Conservation (phyloP, 2,888 invertebrate genomes). For the Nematopogon swammerdamellus region DNA sequence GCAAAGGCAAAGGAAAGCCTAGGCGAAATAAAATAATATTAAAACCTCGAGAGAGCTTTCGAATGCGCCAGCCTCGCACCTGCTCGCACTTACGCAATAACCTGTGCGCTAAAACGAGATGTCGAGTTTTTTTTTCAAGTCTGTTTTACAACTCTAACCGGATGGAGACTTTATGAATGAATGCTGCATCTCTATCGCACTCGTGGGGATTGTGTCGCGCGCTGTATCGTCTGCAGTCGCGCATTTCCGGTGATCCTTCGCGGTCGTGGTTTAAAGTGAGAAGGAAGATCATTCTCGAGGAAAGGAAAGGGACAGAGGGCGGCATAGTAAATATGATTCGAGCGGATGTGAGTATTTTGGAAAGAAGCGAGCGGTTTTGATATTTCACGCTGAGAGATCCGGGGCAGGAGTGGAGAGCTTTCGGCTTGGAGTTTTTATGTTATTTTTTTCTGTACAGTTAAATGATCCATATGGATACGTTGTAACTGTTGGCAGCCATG, state of each 20-base stretch:
- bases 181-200: conserved; percentile 39
- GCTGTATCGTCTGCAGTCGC: conserved; percentile 36
- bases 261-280: not conserved
- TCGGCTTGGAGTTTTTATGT: too few species aligned
- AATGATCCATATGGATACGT: too few species aligned
- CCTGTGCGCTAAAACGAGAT: conserved; percentile 50
- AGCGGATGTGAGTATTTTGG: not conserved
- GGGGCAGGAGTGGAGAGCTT: too few species aligned
- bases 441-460: too few species aligned
- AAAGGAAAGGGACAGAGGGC: conserved; percentile 52
- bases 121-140: conserved; percentile 39
- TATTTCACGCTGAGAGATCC: not conserved
- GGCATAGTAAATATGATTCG: conserved; percentile 55
- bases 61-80: conserved; percentile 23
- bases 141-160: conserved; percentile 20
- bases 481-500: too few species aligned
- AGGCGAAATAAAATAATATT: too few species aligned
- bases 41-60: not conserved
- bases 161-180: conserved; percentile 52
- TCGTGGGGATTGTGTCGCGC: conserved; percentile 21
- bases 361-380: not conserved
- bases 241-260: conserved; percentile 12
- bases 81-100: conserved; percentile 45
- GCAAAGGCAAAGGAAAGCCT: too few species aligned
- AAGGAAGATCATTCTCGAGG: conserved; percentile 22